Evolutionary conservation across 2,797 vertebrate species (phyloP), one percentile per base, ranked within the genome.

Genomic region (Coreius guichenoti): DNA sequence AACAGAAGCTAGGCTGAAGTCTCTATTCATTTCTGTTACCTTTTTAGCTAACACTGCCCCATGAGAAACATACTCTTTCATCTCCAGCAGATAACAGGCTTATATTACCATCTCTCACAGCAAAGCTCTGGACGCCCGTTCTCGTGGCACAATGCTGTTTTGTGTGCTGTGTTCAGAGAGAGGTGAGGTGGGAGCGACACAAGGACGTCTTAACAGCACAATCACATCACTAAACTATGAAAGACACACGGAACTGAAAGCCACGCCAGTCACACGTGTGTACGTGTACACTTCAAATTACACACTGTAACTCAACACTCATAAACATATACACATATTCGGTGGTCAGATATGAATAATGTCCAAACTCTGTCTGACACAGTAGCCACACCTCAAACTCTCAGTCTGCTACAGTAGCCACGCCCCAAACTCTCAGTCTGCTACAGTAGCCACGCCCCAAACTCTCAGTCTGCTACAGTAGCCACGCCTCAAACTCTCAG

Each of bases 1-100:
- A 82, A 39, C 16, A 70, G 56, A 80, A 76, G 73, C 19, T 63
- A 72, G 29, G 67, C 31, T 49, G 47, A 21, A 14, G 56, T 70
- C 65, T 86, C 16, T 83, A 29, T 31, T 78, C 45, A 84, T n/a
- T 80, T 33, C 17, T 33, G 61, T n/a, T 80, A 49, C 77, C n/a
- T 31, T 65, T 61, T 65, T 8, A 49, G 43, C 61, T 31, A 47
- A 67, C 26, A 23, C 17, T 13, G 61, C 43, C 61, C 43, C 78
- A 33, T 33, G 61, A 65, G 78, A 49, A 49, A 80, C n/a, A 78
- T 36, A 61, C 13, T 26, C 33, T 78, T 78, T 58, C 36, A 79
- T 79, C 77, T 79, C 16, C n/a, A 5, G 39, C n/a, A 79, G 77
- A 79, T 65, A 65, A 47, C 77, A 47, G 77, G 77, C 36, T 79